Percentiles rank a stretch among this genome's conserved stretches.
phyloP scores from a whole-genome alignment of 2,797 vertebrate genomes.

The Helicolenus hilgendorfi region DNA sequence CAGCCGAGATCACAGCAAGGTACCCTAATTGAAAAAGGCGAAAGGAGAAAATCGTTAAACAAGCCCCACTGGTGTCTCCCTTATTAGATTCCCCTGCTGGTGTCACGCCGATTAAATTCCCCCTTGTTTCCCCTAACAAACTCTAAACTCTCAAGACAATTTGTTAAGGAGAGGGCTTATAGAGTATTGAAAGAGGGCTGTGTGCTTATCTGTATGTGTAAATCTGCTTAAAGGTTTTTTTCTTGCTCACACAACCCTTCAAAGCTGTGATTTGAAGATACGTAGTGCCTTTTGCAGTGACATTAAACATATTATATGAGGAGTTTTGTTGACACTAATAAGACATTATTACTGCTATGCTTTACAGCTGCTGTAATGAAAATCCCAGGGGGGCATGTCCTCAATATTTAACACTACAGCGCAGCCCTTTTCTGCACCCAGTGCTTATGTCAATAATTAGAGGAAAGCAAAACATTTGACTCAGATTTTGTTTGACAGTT shows the following conservation, averaged over 20 bases:
- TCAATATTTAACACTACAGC: slow-evolving; percentile 21
- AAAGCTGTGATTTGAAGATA: slow-evolving; percentile 1
- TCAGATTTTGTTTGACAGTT: slow-evolving; percentile 35
- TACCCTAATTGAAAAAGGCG: slow-evolving; percentile 80
- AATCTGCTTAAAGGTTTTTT: slow-evolving; percentile 12
- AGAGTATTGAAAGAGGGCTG: slow-evolving; percentile 37
- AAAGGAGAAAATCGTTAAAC: slow-evolving; percentile 85
- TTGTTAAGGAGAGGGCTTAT: slow-evolving; percentile 73
- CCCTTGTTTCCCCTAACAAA: slow-evolving; percentile 83
- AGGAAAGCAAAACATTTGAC: slow-evolving; percentile 13
- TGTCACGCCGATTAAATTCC: slow-evolving; percentile 81
- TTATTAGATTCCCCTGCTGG: slow-evolving; percentile 85
- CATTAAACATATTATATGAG: slow-evolving; percentile 22
- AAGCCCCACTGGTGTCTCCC: slow-evolving; percentile 82
- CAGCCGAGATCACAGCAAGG: slow-evolving; percentile 78
- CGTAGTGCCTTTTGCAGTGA: not conserved
- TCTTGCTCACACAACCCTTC: not conserved
- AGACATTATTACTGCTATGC: slow-evolving; percentile 31
- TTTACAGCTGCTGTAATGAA: slow-evolving; percentile 30
- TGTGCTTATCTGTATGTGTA: slow-evolving; percentile 29
- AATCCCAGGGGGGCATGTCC: slow-evolving; percentile 11
- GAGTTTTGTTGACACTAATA: slow-evolving; percentile 37
- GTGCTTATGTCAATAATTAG: slow-evolving; percentile 32
- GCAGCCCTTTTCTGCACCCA: not conserved
- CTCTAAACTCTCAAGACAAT: slow-evolving; percentile 80